phyloP scores from a whole-genome alignment of 1,140 invertebrate genomes.

The Whitmania pigra region DNA sequence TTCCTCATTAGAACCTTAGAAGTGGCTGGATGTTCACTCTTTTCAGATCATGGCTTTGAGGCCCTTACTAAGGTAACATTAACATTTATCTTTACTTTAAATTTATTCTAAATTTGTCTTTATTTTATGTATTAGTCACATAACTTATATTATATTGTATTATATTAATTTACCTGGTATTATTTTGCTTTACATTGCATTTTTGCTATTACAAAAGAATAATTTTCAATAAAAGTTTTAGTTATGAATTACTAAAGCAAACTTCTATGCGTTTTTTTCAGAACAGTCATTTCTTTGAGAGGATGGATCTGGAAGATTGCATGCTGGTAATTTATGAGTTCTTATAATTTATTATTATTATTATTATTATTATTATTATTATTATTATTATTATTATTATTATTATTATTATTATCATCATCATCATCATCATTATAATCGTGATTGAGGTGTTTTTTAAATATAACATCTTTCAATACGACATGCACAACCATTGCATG shows the following conservation, averaged over 20 bases:
- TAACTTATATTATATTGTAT: no score
- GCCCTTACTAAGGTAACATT: constrained; percentile 70
- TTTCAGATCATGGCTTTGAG: constrained; percentile 91
- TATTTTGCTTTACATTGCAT: no score
- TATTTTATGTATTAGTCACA: no score
- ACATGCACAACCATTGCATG: no score
- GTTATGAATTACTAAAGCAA: no score
- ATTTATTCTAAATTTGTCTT: not conserved
- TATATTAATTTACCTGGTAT: no score
- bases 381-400: constrained; percentile 8
- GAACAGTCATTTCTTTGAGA: constrained; percentile 84
- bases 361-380: not conserved
- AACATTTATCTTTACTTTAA: not conserved
- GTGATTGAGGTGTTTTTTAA: not conserved
- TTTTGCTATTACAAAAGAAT: no score
- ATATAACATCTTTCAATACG: not conserved
- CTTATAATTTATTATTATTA: not conserved
- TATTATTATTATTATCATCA: constrained; percentile 6
- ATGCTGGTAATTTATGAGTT: constrained; percentile 48
- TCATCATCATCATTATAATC: not conserved
- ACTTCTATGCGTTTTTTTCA: no score
- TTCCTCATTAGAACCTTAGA: constrained; percentile 61
- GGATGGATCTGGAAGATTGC: constrained; percentile 98
- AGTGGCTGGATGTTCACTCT: constrained; percentile 81
- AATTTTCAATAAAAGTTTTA: no score